Evolutionary conservation across 2,888 invertebrate species (phyloP).

Genomic region (Carcina quercana): DNA sequence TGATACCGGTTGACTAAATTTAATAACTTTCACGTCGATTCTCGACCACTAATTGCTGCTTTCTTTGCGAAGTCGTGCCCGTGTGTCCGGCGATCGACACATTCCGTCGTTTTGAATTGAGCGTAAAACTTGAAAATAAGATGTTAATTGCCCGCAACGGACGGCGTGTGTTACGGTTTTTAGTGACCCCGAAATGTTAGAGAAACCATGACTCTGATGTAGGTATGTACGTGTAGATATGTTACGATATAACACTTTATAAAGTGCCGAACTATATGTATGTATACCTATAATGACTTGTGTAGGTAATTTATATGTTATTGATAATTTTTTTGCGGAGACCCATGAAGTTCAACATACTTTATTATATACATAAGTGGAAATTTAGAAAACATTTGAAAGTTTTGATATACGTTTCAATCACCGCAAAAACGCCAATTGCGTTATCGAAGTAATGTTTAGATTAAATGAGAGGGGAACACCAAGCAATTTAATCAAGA

Average conservation of each 20-base stretch:
- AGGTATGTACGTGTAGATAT: neutral
- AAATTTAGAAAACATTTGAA: no score
- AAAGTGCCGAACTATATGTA: no score
- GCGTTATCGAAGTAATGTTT: slow-evolving; percentile 22
- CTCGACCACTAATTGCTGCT: slow-evolving; percentile 28
- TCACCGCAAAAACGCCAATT: neutral
- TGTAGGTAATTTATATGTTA: no score
- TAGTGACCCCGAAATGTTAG: neutral
- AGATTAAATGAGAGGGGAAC: slow-evolving; percentile 29
- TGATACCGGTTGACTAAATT: slow-evolving; percentile 24
- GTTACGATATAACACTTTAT: no score
- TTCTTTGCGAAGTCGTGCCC: slow-evolving; percentile 25
- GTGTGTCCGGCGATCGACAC: slow-evolving; percentile 13
- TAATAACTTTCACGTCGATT: slow-evolving; percentile 34
- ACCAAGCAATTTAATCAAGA: slow-evolving; percentile 30
- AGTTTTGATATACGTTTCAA: neutral
- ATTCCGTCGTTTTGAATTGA: slow-evolving; percentile 8
- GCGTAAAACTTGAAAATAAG: slow-evolving; percentile 3
- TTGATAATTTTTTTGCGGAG: no score
- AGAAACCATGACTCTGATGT: neutral
- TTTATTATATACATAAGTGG: no score
- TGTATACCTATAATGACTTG: no score
- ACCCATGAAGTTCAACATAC: no score
- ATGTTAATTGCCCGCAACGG: slow-evolving; percentile 2
- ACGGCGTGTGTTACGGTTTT: neutral